Evolutionary conservation across 2,797 vertebrate genomes (phyloP).

Genomic region (Rhynchotus rufescens): DNA sequence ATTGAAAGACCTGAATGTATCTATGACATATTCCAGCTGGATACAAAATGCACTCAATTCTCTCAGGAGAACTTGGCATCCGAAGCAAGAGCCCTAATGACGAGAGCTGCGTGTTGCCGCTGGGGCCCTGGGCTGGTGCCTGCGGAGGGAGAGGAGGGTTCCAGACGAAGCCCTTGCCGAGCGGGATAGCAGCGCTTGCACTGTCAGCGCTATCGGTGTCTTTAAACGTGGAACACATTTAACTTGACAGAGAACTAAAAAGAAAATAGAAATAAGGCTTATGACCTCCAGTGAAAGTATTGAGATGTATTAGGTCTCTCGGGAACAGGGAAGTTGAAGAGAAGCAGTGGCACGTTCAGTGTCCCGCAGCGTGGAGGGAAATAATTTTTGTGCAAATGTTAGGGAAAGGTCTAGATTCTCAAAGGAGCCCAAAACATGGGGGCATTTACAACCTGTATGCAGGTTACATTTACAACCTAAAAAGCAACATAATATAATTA

Average conservation of each 20-base stretch:
- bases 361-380: background rate
- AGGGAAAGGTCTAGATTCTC: background rate
- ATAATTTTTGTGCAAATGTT: background rate
- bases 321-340: background rate
- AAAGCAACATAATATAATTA: background rate
- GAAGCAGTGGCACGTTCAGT: background rate
- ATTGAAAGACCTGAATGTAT: slow-evolving; percentile 75
- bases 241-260: slow-evolving; percentile 51
- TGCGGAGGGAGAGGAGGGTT: slow-evolving; percentile 32
- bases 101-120: slow-evolving; percentile 31
- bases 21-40: slow-evolving; percentile 84
- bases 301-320: background rate
- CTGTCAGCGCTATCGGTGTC: slow-evolving; percentile 70
- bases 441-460: background rate
- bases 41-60: slow-evolving; percentile 68
- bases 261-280: slow-evolving; percentile 21
- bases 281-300: slow-evolving; percentile 24
- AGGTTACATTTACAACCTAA: too few species aligned
- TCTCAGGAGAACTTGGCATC: slow-evolving; percentile 48
- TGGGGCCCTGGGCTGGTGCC: slow-evolving; percentile 37
- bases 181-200: slow-evolving; percentile 38
- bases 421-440: background rate
- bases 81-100: slow-evolving; percentile 39
- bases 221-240: slow-evolving; percentile 61
- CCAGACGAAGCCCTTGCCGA: slow-evolving; percentile 51